A percentile compares a stretch with the other conserved stretches of the same genome.
Evolutionary conservation across 1,140 invertebrate genomes (phyloP).

Genomic region (Papilio glaucus): DNA sequence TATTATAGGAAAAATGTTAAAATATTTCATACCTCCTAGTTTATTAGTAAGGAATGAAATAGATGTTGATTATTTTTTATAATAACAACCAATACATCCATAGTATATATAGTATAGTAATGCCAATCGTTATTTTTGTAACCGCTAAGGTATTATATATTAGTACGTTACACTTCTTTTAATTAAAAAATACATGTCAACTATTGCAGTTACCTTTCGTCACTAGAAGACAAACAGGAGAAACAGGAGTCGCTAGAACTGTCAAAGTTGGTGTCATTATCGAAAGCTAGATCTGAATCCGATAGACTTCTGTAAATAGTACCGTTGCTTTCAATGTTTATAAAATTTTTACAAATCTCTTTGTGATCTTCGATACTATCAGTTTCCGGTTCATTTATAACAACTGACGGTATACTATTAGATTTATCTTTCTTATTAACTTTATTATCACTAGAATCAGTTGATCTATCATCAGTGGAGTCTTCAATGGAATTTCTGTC

Average conservation of each 20-base stretch:
- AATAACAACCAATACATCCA: no score
- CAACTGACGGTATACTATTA: constrained; percentile 60
- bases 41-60: no score
- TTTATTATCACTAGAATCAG: constrained; percentile 43
- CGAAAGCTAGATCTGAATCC: constrained; percentile 58
- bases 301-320: constrained; percentile 62
- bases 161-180: neutral
- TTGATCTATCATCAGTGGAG: constrained; percentile 34
- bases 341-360: constrained; percentile 64
- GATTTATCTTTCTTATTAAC: constrained; percentile 36
- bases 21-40: no score
- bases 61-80: no score
- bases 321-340: constrained; percentile 63
- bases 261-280: constrained; percentile 51
- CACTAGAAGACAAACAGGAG: constrained; percentile 61
- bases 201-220: constrained; percentile 59
- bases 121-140: no score
- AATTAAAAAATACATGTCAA: constrained; percentile 1
- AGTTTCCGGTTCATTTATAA: constrained; percentile 63
- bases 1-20: no score
- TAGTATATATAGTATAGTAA: no score
- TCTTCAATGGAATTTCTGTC: constrained; percentile 62
- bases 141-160: no score
- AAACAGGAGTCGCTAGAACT: constrained; percentile 68
- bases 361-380: constrained; percentile 50